Evolutionary conservation across 2,797 vertebrate species (phyloP).

Genomic region (Argentina silus): DNA sequence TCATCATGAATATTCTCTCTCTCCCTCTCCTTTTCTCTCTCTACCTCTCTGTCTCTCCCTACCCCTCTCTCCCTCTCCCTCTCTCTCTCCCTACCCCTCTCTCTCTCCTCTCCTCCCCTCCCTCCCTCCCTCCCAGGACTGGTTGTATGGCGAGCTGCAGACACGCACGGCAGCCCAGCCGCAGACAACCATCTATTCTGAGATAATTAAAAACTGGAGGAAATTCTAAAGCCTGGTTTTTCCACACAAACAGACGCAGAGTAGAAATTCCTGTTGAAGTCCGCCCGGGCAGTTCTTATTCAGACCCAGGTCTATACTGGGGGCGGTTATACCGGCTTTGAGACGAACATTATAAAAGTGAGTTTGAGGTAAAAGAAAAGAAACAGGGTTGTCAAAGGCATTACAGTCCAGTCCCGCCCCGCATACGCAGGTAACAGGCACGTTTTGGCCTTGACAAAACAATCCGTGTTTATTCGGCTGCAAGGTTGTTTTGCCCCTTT

Average conservation of each 20-base stretch:
- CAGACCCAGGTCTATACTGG: constrained; percentile 32
- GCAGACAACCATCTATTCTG: constrained; percentile 59
- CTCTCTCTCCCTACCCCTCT: not conserved
- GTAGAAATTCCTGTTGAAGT: constrained; percentile 42
- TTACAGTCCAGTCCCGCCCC: constrained; percentile 39
- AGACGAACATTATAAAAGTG: constrained; percentile 57
- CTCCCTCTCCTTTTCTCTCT: not conserved
- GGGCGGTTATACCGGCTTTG: constrained; percentile 31
- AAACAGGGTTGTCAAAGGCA: constrained; percentile 46
- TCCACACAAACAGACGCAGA: constrained; percentile 53
- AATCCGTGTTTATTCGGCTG: constrained; percentile 38
- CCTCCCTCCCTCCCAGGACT: constrained; percentile 19
- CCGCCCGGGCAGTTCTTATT: constrained; percentile 50
- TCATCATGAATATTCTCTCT: not conserved
- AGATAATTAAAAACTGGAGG: constrained; percentile 68
- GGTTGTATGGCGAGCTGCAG: constrained; percentile 36
- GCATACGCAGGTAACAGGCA: constrained; percentile 57
- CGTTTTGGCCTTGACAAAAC: constrained; percentile 44
- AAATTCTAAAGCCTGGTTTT: constrained; percentile 52
- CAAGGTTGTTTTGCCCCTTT: constrained; percentile 65
- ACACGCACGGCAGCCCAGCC: constrained; percentile 44
- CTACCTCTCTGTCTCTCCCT: not conserved
- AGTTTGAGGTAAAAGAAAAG: constrained; percentile 49
- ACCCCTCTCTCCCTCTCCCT: not conserved
- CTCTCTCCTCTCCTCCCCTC: not conserved